Percentiles rank a stretch among this genome's conserved stretches.
Conservation (phyloP, 2,888 invertebrate genomes). For the Hyppa rectilinea region DNA sequence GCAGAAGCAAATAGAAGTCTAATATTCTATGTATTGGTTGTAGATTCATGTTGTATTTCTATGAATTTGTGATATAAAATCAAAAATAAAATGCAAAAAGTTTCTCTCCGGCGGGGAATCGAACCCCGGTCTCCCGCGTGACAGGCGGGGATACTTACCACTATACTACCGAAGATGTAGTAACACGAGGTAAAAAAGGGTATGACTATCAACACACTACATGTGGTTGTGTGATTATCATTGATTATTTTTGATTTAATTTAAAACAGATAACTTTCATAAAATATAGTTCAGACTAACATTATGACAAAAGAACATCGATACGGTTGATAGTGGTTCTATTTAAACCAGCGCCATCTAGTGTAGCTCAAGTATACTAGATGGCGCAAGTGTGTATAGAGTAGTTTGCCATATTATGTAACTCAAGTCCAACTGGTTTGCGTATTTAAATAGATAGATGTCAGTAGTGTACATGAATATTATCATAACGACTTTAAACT, state of each 20-base stretch:
- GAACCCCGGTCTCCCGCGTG: constrained; percentile 87
- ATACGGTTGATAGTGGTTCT: rapidly evolving
- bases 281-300: too few relatives aligned
- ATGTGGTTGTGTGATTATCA: rapidly evolving
- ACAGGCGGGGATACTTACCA: constrained; percentile 91
- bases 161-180: constrained; percentile 89
- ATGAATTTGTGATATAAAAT: rapidly evolving
- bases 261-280: not conserved
- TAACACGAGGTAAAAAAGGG: rapidly evolving
- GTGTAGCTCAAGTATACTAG: too few relatives aligned
- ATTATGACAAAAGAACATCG: not conserved
- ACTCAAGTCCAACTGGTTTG: not conserved
- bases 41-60: not conserved
- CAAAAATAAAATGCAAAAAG: constrained; percentile 42
- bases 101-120: constrained; percentile 71
- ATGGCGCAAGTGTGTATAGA: too few relatives aligned
- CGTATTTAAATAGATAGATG: constrained; percentile 26
- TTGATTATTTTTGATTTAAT: rapidly evolving
- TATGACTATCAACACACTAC: rapidly evolving
- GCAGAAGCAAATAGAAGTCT: too few relatives aligned
- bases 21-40: not conserved
- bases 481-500: not conserved
- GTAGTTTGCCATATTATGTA: too few relatives aligned
- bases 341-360: constrained; percentile 39
- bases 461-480: not conserved